phyloP scores from a whole-genome alignment of 2,888 invertebrate genomes.

The Cosmorhoe ocellata region DNA sequence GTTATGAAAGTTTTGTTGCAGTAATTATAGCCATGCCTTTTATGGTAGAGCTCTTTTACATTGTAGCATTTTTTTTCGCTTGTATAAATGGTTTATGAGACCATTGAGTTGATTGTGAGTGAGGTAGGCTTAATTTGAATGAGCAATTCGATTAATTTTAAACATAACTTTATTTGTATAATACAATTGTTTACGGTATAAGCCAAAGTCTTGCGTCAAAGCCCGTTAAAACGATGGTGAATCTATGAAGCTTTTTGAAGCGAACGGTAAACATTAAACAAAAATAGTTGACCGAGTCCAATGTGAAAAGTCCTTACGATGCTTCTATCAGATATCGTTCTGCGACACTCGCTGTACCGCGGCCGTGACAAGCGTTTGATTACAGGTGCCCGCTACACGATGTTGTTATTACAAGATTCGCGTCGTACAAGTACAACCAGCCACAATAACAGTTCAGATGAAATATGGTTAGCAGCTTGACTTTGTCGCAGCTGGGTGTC shows the following conservation, averaged over 20 bases:
- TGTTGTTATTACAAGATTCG: slow-evolving; percentile 59
- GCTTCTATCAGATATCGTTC: slow-evolving; percentile 56
- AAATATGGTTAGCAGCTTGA: slow-evolving; percentile 8
- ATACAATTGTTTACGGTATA: no score
- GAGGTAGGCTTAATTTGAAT: slow-evolving; percentile 3
- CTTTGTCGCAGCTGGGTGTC: slow-evolving; percentile 7
- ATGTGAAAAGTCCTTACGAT: slow-evolving; percentile 18
- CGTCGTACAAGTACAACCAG: slow-evolving; percentile 29
- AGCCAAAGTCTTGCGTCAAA: no score
- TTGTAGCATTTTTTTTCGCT: slow-evolving; percentile 18
- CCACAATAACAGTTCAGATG: slow-evolving; percentile 11
- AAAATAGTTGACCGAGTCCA: not conserved
- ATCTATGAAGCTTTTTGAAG: no score
- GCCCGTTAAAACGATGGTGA: no score
- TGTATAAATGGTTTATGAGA: slow-evolving; percentile 19
- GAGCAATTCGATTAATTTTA: slow-evolving; percentile 3
- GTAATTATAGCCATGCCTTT: slow-evolving; percentile 63
- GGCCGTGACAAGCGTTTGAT: slow-evolving; percentile 65
- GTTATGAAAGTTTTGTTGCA: slow-evolving; percentile 72
- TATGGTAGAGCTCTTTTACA: slow-evolving; percentile 39
- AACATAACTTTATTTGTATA: no score
- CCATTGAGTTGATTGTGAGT: slow-evolving; percentile 4
- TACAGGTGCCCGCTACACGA: slow-evolving; percentile 56
- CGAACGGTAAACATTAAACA: no score
- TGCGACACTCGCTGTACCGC: slow-evolving; percentile 60